Conservation (phyloP, 2,797 vertebrate species). For the Cetoscarus ocellatus region DNA sequence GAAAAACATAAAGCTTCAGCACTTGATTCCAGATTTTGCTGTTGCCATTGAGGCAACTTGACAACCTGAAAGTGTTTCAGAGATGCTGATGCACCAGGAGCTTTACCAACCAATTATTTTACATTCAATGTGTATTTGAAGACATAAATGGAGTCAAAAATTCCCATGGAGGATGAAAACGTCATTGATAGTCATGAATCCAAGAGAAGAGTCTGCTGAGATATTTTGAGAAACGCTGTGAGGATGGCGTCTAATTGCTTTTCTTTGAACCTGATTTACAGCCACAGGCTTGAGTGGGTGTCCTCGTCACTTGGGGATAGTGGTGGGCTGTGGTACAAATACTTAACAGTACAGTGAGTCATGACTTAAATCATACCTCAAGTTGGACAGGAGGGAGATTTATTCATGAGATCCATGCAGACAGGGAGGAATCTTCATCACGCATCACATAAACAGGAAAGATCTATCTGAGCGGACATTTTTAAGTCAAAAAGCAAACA, state of each 20-base stretch:
- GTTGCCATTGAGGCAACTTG: not conserved
- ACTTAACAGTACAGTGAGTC: constrained; percentile 47
- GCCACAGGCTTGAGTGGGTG: constrained; percentile 24
- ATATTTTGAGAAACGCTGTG: constrained; percentile 51
- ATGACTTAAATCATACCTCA: constrained; percentile 35
- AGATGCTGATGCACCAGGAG: not conserved
- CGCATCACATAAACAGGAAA: constrained; percentile 20
- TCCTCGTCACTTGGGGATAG: constrained; percentile 43
- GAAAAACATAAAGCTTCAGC: not conserved
- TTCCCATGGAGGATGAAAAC: constrained; percentile 21
- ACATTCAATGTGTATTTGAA: constrained; percentile 8
- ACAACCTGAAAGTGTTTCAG: not conserved
- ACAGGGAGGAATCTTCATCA: constrained; percentile 9
- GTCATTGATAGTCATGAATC: constrained; percentile 36
- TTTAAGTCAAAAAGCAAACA: not conserved
- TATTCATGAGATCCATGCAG: constrained; percentile 33
- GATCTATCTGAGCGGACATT: constrained; percentile 1
- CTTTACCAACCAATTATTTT: constrained; percentile 19
- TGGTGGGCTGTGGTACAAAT: constrained; percentile 35
- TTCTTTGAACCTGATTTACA: constrained; percentile 59
- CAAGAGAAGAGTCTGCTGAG: constrained; percentile 26
- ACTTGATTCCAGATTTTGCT: not conserved
- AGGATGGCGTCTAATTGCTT: constrained; percentile 57
- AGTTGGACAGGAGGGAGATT: constrained; percentile 31
- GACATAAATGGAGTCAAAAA: constrained; percentile 18